These are phyloP conservation scores for Pelecanoides urinatrix DNA, from an alignment of 2,113 vertebrate genomes.

Conservation along the genomic window DNA sequence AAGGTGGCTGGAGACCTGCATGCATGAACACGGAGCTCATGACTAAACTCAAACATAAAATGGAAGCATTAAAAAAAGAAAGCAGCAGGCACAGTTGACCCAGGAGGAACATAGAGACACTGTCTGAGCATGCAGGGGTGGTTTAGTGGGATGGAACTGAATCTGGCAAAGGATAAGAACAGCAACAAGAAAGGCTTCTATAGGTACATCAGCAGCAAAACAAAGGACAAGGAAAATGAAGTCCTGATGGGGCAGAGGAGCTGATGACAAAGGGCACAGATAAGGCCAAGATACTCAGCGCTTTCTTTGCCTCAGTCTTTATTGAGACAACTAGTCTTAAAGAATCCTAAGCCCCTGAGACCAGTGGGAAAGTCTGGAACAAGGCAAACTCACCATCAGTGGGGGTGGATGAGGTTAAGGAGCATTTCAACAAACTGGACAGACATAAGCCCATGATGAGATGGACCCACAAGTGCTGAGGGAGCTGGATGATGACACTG, in stretches of 20 bases:
- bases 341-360: not conserved
- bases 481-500: not conserved
- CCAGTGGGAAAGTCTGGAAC: not conserved
- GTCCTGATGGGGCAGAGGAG: not conserved
- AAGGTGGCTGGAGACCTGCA: not conserved
- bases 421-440: not conserved
- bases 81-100: not conserved
- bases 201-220: not conserved
- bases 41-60: not conserved
- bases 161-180: not conserved
- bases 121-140: not conserved
- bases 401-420: not conserved
- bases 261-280: not conserved
- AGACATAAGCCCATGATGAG: not conserved
- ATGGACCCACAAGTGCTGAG: not conserved
- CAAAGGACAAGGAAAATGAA: not conserved
- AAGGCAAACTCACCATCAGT: not conserved
- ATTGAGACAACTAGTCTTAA: not conserved
- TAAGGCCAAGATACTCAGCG: fast-evolving
- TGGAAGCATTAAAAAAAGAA: not conserved
- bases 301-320: not conserved
- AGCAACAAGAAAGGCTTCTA: not conserved
- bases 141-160: not conserved
- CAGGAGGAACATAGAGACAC: not conserved
- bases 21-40: not conserved